Evolutionary conservation across 2,113 vertebrate species (phyloP), one percentile per base, ranked within the genome.

Genomic region (Nothobranchius furzeri): DNA sequence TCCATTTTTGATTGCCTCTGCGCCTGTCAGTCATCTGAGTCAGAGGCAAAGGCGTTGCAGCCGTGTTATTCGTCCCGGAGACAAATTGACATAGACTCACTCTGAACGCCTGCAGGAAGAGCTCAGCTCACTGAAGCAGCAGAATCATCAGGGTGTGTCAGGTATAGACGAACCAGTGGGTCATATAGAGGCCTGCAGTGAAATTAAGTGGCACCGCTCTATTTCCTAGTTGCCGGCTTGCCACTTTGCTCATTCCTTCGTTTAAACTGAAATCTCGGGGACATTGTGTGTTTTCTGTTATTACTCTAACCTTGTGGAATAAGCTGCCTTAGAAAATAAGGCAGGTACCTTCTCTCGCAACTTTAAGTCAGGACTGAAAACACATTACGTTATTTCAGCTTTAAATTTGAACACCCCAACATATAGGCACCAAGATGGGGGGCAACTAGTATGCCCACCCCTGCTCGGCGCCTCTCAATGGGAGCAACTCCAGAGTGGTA

Each of bases 11-110:
- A 87, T 70, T 69, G 68, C 80, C 1, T 54, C 74, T 30, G 64
- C 50, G 76, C 64, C 81, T 69, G 85, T 84, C 82, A 81, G 60
- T 87, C 84, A 75, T 62, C 54, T 20, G 57, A 75, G 70, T 69
- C 54, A 25, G 70, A 68, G 42, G 61, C 12, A 70, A 70, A 58
- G 9, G 58, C 30, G 42, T 60, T 70, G 60, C 70, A 60, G 62
- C 64, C 63, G 2, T 75, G 76, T 75, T 78, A 74, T 78, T 81
- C 70, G 2, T 79, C 72, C 50, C 4, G 15, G 52, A 81, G 77
- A 87, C 54, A 60, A 59, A 76, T 82, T 76, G 67, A 80, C 66
- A 81, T 78, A 77, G 83, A 64, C 46, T 71, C 25, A 36, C 35
- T 71, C 47, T 70, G 68, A 73, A 64, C 79, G 73, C 49, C 76